A percentile compares a stretch with the other conserved stretches of the same genome.
Conservation (phyloP, 92 coral and sea anemone species). For the Phenganax subtilis region DNA sequence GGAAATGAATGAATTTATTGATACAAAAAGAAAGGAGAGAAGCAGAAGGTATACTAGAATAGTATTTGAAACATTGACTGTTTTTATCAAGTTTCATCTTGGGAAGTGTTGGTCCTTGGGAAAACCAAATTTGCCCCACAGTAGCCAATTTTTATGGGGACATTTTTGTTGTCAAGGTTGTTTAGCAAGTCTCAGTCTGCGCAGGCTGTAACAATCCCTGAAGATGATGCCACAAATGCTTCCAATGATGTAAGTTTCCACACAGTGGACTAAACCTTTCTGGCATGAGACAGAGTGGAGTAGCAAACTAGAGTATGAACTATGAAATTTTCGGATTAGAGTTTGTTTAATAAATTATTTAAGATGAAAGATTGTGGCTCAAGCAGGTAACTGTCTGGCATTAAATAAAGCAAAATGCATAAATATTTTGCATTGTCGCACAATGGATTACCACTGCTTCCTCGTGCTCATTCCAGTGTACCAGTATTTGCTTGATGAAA, state of each 20-base stretch:
- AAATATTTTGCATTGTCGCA: too few species aligned
- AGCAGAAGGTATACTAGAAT: constrained; percentile 10
- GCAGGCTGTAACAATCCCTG: background rate
- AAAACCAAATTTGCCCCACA: background rate
- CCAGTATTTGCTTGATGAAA: too few species aligned
- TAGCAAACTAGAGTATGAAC: too few species aligned
- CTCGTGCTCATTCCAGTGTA: too few species aligned
- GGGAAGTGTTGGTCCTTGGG: background rate
- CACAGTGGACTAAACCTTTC: background rate
- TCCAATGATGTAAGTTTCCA: constrained; percentile 11
- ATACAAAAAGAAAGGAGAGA: constrained; percentile 35
- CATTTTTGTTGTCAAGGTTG: constrained; percentile 11
- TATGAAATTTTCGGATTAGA: too few species aligned
- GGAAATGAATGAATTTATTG: constrained; percentile 38
- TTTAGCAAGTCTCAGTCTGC: constrained; percentile 16
- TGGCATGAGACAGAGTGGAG: background rate
- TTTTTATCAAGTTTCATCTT: too few species aligned
- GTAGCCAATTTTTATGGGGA: background rate
- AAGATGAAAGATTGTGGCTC: too few species aligned
- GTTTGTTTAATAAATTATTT: too few species aligned
- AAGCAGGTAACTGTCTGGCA: too few species aligned
- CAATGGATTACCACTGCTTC: too few species aligned
- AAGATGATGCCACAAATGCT: background rate
- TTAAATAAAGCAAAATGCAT: too few species aligned
- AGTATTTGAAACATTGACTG: background rate